A percentile compares a stretch with the other conserved stretches of the same genome.
Conservation (phyloP, 2,888 invertebrate species). For the Melipona bicolor region DNA sequence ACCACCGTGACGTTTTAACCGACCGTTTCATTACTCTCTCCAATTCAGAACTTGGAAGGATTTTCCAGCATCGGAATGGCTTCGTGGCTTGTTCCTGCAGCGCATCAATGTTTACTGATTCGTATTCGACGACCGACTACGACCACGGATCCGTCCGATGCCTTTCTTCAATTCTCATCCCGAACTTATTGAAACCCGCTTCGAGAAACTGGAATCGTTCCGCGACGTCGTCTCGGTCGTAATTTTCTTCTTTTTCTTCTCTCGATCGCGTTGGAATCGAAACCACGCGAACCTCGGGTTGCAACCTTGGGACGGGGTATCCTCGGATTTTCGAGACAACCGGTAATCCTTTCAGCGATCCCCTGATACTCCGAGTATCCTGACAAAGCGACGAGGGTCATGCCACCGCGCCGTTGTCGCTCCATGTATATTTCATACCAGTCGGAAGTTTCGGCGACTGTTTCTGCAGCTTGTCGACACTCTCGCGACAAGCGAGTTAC, state of each 20-base stretch:
- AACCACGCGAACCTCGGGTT: neutral
- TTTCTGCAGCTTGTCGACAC: neutral
- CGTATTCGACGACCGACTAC: slow-evolving; percentile 20
- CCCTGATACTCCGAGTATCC: neutral
- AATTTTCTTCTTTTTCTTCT: neutral
- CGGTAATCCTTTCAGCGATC: neutral
- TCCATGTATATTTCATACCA: neutral
- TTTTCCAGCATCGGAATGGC: neutral
- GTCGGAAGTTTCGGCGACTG: neutral
- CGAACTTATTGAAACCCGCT: no score
- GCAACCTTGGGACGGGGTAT: neutral
- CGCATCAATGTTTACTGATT: slow-evolving; percentile 59
- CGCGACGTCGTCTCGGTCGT: neutral
- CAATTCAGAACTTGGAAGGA: neutral
- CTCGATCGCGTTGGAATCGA: neutral
- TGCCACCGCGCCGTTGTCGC: neutral
- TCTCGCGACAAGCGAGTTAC: no score
- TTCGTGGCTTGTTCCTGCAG: slow-evolving; percentile 44
- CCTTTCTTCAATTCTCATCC: neutral
- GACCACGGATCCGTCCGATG: slow-evolving; percentile 35
- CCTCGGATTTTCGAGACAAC: neutral
- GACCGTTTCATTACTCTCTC: neutral
- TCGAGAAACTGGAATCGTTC: neutral
- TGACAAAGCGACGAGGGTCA: neutral
- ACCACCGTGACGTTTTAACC: neutral